These are phyloP conservation scores for Pyrrhosoma nymphula DNA, from an alignment of 2,888 invertebrate species.

Conservation along the genomic window DNA sequence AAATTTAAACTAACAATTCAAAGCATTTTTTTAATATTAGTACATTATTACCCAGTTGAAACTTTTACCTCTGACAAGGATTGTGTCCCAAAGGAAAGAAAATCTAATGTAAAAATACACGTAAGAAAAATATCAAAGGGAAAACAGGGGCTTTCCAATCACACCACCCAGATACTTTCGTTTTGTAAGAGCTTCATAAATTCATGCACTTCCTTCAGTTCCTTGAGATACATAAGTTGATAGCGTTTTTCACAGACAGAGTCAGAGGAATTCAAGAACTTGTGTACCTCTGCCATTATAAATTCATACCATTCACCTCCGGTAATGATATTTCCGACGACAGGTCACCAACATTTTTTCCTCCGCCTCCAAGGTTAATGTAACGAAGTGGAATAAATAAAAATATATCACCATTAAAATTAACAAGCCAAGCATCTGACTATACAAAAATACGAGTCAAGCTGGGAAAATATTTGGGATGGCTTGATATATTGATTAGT, in stretches of 20 bases:
- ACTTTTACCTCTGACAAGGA: too few species aligned
- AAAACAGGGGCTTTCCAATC: neutral
- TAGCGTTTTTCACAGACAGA: neutral
- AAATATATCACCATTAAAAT: slow-evolving; percentile 10
- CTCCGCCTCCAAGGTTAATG: neutral
- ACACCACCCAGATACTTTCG: neutral
- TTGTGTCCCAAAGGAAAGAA: too few species aligned
- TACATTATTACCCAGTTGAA: too few species aligned
- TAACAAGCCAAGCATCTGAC: neutral
- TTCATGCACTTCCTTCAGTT: neutral
- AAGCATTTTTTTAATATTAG: too few species aligned
- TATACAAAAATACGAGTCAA: neutral
- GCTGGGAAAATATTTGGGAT: slow-evolving; percentile 55
- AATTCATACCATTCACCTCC: neutral
- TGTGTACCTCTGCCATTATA: neutral
- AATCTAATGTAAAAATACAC: too few species aligned
- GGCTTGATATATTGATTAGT: slow-evolving; percentile 62
- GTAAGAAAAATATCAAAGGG: neutral
- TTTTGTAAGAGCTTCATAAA: neutral
- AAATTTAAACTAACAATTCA: too few species aligned
- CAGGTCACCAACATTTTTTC: neutral
- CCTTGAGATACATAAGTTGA: neutral
- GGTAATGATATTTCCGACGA: neutral
- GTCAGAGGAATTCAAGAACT: neutral
- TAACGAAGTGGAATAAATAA: neutral